Conservation (phyloP, 1,140 invertebrate genomes). For the Drosophila watanabei region DNA sequence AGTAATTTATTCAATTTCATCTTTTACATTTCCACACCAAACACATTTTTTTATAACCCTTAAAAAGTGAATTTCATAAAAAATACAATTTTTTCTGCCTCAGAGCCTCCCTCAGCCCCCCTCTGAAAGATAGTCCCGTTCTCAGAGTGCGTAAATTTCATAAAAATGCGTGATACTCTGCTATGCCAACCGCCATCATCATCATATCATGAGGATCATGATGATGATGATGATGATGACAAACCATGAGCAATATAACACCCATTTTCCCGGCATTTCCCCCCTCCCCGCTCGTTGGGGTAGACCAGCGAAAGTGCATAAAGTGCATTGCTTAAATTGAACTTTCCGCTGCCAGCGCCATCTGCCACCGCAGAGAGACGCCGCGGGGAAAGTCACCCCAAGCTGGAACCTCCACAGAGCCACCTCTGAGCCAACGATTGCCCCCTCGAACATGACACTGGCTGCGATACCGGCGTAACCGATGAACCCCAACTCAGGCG, state of each 20-base stretch:
- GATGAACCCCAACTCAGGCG: slow-evolving; percentile 38
- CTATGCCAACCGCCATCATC: slow-evolving; percentile 19
- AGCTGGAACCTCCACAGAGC: not conserved
- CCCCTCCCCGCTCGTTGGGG: not conserved
- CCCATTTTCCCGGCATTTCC: slow-evolving; percentile 13
- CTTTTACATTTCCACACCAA: not conserved
- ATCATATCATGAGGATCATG: not conserved
- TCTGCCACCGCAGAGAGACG: slow-evolving; percentile 32
- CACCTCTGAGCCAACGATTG: slow-evolving; percentile 3
- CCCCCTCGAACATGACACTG: slow-evolving; percentile 29
- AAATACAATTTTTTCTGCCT: slow-evolving; percentile 7
- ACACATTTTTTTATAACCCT: not conserved
- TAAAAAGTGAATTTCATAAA: not conserved
- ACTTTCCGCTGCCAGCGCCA: slow-evolving; percentile 53
- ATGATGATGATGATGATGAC: slow-evolving; percentile 17
- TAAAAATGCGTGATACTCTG: slow-evolving; percentile 40
- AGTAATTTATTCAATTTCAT: not conserved
- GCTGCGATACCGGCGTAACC: slow-evolving; percentile 46
- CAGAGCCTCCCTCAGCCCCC: not conserved
- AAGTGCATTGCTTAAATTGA: slow-evolving; percentile 71
- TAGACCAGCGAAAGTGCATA: slow-evolving; percentile 43
- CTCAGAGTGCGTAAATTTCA: slow-evolving; percentile 27
- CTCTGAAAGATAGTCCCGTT: not conserved
- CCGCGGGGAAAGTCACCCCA: slow-evolving; percentile 3
- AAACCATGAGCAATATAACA: slow-evolving; percentile 36